Conservation (phyloP, 2,797 vertebrate genomes). For the Clarias platycephalus region DNA sequence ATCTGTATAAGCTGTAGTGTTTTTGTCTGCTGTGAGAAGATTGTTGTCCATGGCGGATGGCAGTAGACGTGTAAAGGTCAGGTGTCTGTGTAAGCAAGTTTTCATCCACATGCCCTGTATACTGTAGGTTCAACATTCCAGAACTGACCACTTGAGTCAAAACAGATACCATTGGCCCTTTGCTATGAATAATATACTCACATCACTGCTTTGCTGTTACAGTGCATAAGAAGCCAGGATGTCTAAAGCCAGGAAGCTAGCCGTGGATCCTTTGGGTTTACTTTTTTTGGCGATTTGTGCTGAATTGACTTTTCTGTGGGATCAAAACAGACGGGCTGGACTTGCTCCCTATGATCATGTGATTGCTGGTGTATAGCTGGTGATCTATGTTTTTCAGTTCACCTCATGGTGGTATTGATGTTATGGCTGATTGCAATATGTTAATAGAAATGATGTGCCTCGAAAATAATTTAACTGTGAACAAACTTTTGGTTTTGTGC, state of each 20-base stretch:
- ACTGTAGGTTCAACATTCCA: constrained; percentile 27
- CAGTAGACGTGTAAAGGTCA: constrained; percentile 23
- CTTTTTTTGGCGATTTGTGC: no score
- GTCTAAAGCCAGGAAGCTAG: no score
- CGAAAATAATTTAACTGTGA: neutral
- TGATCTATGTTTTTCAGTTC: no score
- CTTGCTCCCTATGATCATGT: no score
- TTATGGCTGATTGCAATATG: neutral
- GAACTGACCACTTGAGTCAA: constrained; percentile 33
- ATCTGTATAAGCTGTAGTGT: neutral
- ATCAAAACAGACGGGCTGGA: no score
- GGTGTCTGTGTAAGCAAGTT: constrained; percentile 12
- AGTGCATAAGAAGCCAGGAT: neutral
- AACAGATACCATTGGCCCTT: constrained; percentile 6
- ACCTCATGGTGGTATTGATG: no score
- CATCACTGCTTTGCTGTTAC: neutral
- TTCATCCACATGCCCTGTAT: constrained; percentile 8
- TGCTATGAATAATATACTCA: neutral
- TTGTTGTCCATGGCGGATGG: constrained; percentile 9
- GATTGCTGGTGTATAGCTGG: no score
- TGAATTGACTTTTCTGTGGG: no score
- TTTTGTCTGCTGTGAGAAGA: constrained; percentile 18
- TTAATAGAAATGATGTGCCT: neutral
- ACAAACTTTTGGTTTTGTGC: neutral
- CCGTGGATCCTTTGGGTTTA: no score